Evolutionary conservation across 2,888 invertebrate genomes (phyloP).

Genomic region (Leptinotarsa juncta): DNA sequence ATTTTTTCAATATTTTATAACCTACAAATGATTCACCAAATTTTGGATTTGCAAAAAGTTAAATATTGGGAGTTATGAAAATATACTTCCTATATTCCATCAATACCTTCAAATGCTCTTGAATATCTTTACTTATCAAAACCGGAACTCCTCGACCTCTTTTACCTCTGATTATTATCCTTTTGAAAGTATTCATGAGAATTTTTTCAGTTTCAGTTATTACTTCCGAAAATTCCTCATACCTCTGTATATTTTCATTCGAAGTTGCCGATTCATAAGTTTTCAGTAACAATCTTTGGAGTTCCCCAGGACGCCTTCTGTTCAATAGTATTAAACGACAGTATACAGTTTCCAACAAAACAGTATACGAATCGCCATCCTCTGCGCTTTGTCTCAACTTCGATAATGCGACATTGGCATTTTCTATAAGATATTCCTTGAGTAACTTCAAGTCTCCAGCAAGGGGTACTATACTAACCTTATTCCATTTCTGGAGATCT

Average conservation of each 20-base stretch:
- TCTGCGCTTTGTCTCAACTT: background rate
- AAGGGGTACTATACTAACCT: constrained; percentile 25
- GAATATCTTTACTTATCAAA: constrained; percentile 46
- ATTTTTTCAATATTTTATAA: constrained; percentile 49
- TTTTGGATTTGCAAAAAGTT: constrained; percentile 39
- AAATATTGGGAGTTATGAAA: constrained; percentile 29
- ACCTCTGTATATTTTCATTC: constrained; percentile 23
- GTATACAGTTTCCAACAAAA: constrained; percentile 39
- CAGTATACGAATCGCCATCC: constrained; percentile 25
- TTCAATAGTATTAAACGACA: constrained; percentile 42
- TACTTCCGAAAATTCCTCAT: constrained; percentile 40
- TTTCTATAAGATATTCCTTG: constrained; percentile 34
- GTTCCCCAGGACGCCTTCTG: constrained; percentile 48
- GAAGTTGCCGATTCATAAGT: constrained; percentile 19
- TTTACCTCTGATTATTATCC: constrained; percentile 36
- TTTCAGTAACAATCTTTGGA: constrained; percentile 40
- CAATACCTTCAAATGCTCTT: constrained; percentile 43
- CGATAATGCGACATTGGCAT: constrained; percentile 17
- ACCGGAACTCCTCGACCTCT: constrained; percentile 36
- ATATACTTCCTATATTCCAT: constrained; percentile 30
- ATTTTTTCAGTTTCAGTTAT: constrained; percentile 20
- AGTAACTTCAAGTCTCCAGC: constrained; percentile 46
- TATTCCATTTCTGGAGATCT: constrained; percentile 27
- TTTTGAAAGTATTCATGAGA: constrained; percentile 39
- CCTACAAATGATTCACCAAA: constrained; percentile 40